These are phyloP conservation scores for Cryptotis parvus DNA, from an alignment of 2,113 vertebrate species.

Conservation along the genomic window DNA sequence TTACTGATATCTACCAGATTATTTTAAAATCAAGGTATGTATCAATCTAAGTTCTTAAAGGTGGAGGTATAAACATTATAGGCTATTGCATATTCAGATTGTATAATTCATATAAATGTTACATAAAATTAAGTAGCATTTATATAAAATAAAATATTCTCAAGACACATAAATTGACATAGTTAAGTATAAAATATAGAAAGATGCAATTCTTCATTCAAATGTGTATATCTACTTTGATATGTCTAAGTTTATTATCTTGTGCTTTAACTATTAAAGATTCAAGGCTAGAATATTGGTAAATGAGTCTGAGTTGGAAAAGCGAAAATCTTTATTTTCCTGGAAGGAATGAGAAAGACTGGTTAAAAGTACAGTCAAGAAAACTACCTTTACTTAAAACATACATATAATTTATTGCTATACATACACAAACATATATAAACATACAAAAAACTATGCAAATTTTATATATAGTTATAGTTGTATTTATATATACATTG, in stretches of 20 bases:
- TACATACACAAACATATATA: neutral
- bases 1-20: neutral
- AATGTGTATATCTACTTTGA: neutral
- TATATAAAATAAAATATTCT: conserved; percentile 21
- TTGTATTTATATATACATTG: no score
- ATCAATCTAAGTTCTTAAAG: neutral
- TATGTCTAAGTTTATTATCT: neutral
- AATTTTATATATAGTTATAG: neutral
- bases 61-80: conserved; percentile 1
- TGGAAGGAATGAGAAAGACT: neutral
- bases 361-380: neutral
- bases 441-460: no score
- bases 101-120: neutral
- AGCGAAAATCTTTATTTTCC: neutral
- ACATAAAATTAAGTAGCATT: neutral
- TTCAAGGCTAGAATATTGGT: neutral
- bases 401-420: neutral
- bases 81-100: neutral
- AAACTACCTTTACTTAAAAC: neutral
- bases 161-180: neutral
- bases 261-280: neutral
- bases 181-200: neutral
- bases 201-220: neutral
- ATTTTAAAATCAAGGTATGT: neutral
- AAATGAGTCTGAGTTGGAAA: neutral